Evolutionary conservation across 2,888 invertebrate species (phyloP).

Genomic region (Ormyrus labotus): DNA sequence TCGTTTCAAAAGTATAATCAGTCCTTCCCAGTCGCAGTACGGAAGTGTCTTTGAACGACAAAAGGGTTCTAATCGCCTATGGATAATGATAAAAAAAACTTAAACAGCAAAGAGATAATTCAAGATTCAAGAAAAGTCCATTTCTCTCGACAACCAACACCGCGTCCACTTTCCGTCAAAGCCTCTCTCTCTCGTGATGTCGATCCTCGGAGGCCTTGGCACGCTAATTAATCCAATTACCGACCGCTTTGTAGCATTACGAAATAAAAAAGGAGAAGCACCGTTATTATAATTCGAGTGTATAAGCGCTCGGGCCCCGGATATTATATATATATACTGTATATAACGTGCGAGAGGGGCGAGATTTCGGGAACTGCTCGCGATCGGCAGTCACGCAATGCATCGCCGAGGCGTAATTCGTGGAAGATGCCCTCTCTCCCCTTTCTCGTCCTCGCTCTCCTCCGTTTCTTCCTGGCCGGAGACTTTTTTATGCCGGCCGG

Average conservation of each 20-base stretch:
- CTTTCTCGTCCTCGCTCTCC: background rate
- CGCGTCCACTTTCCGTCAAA: no score
- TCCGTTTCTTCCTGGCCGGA: background rate
- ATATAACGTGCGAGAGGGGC: constrained; percentile 18
- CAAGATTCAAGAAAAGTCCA: background rate
- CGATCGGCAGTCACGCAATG: constrained; percentile 51
- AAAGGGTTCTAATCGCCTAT: no score
- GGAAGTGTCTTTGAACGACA: no score
- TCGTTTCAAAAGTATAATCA: no score
- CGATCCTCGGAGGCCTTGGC: constrained; percentile 26
- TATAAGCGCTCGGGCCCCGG: background rate
- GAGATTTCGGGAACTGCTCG: constrained; percentile 43
- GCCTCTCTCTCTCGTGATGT: constrained; percentile 16
- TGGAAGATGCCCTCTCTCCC: constrained; percentile 40
- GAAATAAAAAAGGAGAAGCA: constrained; percentile 53
- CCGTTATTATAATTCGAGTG: constrained; percentile 51
- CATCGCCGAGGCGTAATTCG: constrained; percentile 47
- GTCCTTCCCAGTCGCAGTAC: no score
- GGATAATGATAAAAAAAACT: no score
- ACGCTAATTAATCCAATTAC: constrained; percentile 56
- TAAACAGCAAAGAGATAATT: no score
- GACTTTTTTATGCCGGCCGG: constrained; percentile 9
- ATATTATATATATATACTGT: constrained; percentile 24
- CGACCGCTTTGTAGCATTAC: constrained; percentile 50
- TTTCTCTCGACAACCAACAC: background rate